Conservation (phyloP, 2,888 invertebrate genomes). For the Ormyrus labotus region DNA sequence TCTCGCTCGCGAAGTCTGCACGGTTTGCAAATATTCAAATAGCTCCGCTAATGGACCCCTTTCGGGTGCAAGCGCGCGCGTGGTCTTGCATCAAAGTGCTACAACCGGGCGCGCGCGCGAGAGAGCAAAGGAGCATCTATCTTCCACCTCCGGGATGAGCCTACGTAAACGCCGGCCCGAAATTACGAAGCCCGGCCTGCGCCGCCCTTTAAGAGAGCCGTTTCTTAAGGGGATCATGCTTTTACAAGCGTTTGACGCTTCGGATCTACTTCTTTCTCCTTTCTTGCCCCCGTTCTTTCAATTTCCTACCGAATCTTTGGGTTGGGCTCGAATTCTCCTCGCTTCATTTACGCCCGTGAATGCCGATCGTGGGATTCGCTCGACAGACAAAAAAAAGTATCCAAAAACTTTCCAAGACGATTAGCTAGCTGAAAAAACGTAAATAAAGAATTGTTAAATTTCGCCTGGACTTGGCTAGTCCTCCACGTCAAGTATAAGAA, state of each 20-base stretch:
- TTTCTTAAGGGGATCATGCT: no score
- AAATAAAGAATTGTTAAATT: no score
- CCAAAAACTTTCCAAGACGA: no score
- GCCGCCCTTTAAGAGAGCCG: not conserved
- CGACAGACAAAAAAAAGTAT: no score
- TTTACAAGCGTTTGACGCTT: no score
- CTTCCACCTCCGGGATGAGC: constrained; percentile 57
- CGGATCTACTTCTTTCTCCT: not conserved
- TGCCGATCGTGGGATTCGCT: no score
- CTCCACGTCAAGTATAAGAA: not conserved
- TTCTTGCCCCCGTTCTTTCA: constrained; percentile 28
- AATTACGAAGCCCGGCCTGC: constrained; percentile 66
- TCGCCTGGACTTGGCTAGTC: no score
- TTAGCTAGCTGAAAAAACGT: no score
- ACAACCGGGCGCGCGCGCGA: not conserved
- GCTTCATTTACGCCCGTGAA: no score
- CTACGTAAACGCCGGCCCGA: constrained; percentile 67
- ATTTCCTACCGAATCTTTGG: constrained; percentile 19
- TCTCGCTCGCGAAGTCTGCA: constrained; percentile 54
- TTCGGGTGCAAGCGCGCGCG: constrained; percentile 23
- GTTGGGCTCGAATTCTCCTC: no score
- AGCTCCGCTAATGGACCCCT: constrained; percentile 72
- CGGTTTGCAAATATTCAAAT: constrained; percentile 75
- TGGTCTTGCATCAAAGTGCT: not conserved
- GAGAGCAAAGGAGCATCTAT: constrained; percentile 68